Evolutionary conservation across 2,888 invertebrate genomes (phyloP).

Genomic region (Epinotia demarniana): DNA sequence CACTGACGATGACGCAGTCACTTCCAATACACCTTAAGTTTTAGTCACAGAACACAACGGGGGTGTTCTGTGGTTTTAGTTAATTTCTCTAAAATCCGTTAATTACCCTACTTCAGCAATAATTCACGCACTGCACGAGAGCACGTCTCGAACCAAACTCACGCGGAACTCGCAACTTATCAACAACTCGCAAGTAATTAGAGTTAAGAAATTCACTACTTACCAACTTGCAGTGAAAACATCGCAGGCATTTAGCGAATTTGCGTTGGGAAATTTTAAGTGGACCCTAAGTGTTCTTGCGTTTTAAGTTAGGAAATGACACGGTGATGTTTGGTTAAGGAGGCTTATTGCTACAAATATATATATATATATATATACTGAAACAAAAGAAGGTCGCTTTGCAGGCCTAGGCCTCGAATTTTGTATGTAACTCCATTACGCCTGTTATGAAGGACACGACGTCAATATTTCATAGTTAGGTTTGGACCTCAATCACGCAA

Average conservation of each 20-base stretch:
- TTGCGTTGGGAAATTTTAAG: constrained; percentile 56
- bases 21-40: neutral
- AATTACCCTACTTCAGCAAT: constrained; percentile 24
- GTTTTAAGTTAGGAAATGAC: constrained; percentile 17
- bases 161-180: constrained; percentile 52
- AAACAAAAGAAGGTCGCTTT: too few species aligned
- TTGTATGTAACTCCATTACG: too few species aligned
- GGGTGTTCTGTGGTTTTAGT: too few species aligned
- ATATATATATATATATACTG: too few species aligned
- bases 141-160: constrained; percentile 42
- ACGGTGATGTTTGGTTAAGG: neutral
- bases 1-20: too few species aligned
- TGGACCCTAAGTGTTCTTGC: constrained; percentile 41
- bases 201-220: constrained; percentile 68
- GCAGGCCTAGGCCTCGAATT: too few species aligned
- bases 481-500: too few species aligned
- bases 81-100: neutral
- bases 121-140: constrained; percentile 26
- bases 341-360: too few species aligned
- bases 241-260: constrained; percentile 65
- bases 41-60: too few species aligned
- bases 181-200: constrained; percentile 70
- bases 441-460: too few species aligned
- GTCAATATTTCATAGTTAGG: too few species aligned
- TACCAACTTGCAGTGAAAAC: constrained; percentile 56